Conservation (phyloP, 2,797 vertebrate genomes). For the Poecilia velifera region DNA sequence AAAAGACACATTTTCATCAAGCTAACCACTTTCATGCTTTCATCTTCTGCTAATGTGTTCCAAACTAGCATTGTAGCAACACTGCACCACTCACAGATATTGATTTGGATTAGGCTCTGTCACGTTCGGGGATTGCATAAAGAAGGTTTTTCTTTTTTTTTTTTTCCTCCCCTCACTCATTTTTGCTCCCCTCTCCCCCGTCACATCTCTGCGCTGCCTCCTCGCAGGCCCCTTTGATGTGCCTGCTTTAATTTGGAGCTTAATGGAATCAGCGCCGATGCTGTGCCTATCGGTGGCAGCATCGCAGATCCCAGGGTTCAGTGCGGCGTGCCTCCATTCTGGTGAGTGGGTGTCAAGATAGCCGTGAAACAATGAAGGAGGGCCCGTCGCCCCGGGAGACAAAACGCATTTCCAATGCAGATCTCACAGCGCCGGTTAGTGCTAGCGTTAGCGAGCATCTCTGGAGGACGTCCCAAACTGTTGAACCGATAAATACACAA, state of each 20-base stretch:
- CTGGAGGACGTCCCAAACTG: slow-evolving; percentile 56
- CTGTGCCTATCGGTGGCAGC: slow-evolving; percentile 80
- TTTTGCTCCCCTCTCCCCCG: slow-evolving; percentile 63
- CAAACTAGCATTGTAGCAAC: slow-evolving; percentile 73
- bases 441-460: slow-evolving; percentile 41
- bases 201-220: slow-evolving; percentile 76
- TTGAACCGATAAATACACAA: slow-evolving; percentile 42
- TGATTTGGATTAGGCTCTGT: slow-evolving; percentile 78
- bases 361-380: slow-evolving; percentile 79
- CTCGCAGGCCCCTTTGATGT: slow-evolving; percentile 80
- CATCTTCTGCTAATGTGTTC: slow-evolving; percentile 76
- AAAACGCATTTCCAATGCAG: slow-evolving; percentile 71
- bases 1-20: slow-evolving; percentile 76
- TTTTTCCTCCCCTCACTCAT: slow-evolving; percentile 67
- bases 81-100: slow-evolving; percentile 75
- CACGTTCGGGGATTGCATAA: slow-evolving; percentile 74
- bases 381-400: slow-evolving; percentile 70
- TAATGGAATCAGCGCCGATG: slow-evolving; percentile 82
- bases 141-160: slow-evolving; percentile 61
- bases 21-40: slow-evolving; percentile 76
- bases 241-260: slow-evolving; percentile 84
- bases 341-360: slow-evolving; percentile 81
- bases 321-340: slow-evolving; percentile 75
- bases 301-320: slow-evolving; percentile 81
- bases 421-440: slow-evolving; percentile 58